Percentiles rank a stretch among this genome's conserved stretches.
Evolutionary conservation across 2,797 vertebrate species (phyloP).

Genomic region (Holocentrus rufus): DNA sequence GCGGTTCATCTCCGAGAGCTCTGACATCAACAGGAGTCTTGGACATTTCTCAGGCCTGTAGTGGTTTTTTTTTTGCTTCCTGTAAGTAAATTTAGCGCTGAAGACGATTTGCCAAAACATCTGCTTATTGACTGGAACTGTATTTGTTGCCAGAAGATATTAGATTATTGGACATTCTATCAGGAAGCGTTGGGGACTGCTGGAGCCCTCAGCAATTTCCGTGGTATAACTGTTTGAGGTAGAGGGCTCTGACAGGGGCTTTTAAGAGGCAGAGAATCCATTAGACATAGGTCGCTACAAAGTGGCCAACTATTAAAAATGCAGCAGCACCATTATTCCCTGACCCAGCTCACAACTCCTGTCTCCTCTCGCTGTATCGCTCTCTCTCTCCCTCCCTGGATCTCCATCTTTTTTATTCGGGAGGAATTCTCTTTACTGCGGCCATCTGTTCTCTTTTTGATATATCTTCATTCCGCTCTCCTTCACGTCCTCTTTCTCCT

Average conservation of each 20-base stretch:
- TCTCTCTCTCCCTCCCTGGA: conserved; percentile 69
- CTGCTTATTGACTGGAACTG: conserved; percentile 51
- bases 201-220: conserved; percentile 71
- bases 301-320: conserved; percentile 87
- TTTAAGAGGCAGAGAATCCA: conserved; percentile 84
- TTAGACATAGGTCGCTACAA: conserved; percentile 84
- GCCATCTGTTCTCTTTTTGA: conserved; percentile 66
- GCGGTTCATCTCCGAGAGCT: conserved; percentile 28
- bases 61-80: conserved; percentile 32
- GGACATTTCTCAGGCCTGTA: conserved; percentile 6
- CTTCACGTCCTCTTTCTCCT: conserved; percentile 41
- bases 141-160: conserved; percentile 62
- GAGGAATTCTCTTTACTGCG: conserved; percentile 49
- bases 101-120: conserved; percentile 52
- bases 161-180: conserved; percentile 54
- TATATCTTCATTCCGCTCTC: conserved; percentile 45
- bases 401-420: conserved; percentile 44
- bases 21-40: conserved; percentile 16
- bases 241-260: conserved; percentile 75
- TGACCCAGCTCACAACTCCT: conserved; percentile 73
- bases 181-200: conserved; percentile 65
- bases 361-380: conserved; percentile 64
- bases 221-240: conserved; percentile 70
- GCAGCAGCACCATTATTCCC: conserved; percentile 84
- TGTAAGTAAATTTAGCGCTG: conserved; percentile 36